Evolutionary conservation across 92 coral and sea anemone genomes (phyloP).

Genomic region (Scolanthus callimorphus): DNA sequence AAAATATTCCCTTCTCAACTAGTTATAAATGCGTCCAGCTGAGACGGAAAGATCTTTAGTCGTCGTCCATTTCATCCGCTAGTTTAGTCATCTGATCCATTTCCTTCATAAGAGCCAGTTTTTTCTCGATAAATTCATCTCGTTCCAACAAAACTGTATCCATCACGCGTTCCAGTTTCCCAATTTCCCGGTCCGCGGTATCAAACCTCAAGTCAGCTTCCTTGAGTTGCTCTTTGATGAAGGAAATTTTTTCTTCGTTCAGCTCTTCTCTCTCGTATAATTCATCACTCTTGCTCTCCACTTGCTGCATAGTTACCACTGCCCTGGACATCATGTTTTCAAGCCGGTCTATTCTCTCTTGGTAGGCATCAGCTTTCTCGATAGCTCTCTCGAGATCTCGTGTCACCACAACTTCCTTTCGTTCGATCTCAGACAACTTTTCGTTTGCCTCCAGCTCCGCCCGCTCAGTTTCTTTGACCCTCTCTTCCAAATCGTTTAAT

Average conservation of each 20-base stretch:
- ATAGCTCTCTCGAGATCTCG: slow-evolving; percentile 50
- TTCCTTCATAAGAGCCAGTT: slow-evolving; percentile 21
- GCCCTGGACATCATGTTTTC: slow-evolving; percentile 19
- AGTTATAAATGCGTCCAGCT: too few species aligned
- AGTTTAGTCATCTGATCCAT: too few species aligned
- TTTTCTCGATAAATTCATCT: slow-evolving; percentile 10
- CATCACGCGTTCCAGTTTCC: slow-evolving; percentile 37
- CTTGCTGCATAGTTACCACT: slow-evolving; percentile 27
- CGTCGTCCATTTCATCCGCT: too few species aligned
- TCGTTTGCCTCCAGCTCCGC: slow-evolving; percentile 45
- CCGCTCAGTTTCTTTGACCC: slow-evolving; percentile 41
- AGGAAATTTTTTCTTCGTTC: slow-evolving; percentile 68
- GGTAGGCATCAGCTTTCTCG: slow-evolving; percentile 13
- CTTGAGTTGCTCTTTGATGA: slow-evolving; percentile 63
- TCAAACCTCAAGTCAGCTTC: slow-evolving; percentile 57
- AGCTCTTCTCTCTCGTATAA: slow-evolving; percentile 67
- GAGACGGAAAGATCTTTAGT: too few species aligned
- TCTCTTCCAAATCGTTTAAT: slow-evolving; percentile 42
- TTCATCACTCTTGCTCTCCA: slow-evolving; percentile 73
- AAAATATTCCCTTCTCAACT: too few species aligned
- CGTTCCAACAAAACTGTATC: slow-evolving; percentile 42
- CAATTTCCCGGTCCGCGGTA: slow-evolving; percentile 46
- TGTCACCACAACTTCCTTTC: slow-evolving; percentile 50
- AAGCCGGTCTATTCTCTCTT: slow-evolving; percentile 3
- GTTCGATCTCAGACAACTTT: slow-evolving; percentile 56